These are phyloP conservation scores for Margaritifera margaritifera DNA, from an alignment of 2,888 invertebrate species.

Conservation along the genomic window DNA sequence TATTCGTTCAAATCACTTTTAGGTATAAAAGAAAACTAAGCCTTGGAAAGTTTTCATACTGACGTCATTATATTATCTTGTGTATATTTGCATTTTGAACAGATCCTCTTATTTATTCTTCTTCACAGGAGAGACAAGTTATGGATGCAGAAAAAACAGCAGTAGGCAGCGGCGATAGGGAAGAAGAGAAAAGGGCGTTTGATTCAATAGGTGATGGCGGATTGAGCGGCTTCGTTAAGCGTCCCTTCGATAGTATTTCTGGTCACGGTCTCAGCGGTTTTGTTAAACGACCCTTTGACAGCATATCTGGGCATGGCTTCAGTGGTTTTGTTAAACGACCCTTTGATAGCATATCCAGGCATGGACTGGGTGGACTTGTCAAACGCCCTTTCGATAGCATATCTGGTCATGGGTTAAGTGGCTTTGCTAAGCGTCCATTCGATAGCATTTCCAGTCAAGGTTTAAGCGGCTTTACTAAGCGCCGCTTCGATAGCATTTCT, in stretches of 20 bases:
- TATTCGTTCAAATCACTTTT: too few species aligned
- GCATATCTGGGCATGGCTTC: slow-evolving; percentile 17
- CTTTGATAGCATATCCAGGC: background rate
- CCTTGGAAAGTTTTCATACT: too few species aligned
- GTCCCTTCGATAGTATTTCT: slow-evolving; percentile 19
- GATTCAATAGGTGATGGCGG: background rate
- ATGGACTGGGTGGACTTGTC: background rate
- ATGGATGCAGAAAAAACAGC: background rate
- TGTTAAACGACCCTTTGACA: slow-evolving; percentile 19
- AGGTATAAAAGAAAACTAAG: too few species aligned
- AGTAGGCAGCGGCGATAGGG: background rate
- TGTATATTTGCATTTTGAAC: too few species aligned
- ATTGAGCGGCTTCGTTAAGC: slow-evolving; percentile 12
- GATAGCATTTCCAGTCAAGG: slow-evolving; percentile 23
- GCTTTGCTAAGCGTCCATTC: slow-evolving; percentile 27
- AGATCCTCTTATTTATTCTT: too few species aligned
- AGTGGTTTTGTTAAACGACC: slow-evolving; percentile 22
- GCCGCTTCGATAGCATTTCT: slow-evolving; percentile 26
- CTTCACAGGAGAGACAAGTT: too few species aligned
- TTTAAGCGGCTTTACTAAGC: slow-evolving; percentile 24
- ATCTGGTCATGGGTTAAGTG: slow-evolving; percentile 17
- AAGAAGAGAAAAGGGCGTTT: slow-evolving; percentile 9
- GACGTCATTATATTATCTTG: too few species aligned
- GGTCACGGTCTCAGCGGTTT: slow-evolving; percentile 15
- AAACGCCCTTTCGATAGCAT: slow-evolving; percentile 23